phyloP scores from a whole-genome alignment of 2,888 invertebrate genomes.

The Acleris sparsana region DNA sequence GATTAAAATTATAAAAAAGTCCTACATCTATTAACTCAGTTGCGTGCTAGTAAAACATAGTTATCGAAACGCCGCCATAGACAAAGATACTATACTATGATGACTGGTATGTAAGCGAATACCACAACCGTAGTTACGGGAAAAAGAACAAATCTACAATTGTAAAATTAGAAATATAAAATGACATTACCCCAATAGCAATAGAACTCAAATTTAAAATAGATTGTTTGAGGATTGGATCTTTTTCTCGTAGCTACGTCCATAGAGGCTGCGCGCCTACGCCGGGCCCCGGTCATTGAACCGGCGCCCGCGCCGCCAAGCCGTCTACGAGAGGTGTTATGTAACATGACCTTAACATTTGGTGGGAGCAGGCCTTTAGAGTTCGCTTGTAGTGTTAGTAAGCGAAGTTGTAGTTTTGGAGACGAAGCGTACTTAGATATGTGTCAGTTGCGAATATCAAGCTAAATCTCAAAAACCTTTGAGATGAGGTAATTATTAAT shows the following conservation, averaged over 20 bases:
- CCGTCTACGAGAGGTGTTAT: slow-evolving; percentile 75
- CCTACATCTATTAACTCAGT: too few species aligned
- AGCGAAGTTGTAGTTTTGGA: neutral
- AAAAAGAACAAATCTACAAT: too few species aligned
- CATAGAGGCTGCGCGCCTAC: slow-evolving; percentile 69
- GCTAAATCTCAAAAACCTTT: too few species aligned
- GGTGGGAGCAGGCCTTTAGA: slow-evolving; percentile 47
- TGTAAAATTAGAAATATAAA: too few species aligned
- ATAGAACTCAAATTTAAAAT: too few species aligned
- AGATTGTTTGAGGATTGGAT: too few species aligned
- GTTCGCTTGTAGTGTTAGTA: slow-evolving; percentile 15
- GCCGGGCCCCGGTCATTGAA: slow-evolving; percentile 74
- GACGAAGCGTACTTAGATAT: too few species aligned
- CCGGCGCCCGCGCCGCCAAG: slow-evolving; percentile 75
- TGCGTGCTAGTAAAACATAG: too few species aligned
- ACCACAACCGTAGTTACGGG: slow-evolving; percentile 7
- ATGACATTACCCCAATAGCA: too few species aligned
- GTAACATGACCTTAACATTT: slow-evolving; percentile 80
- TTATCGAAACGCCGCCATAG: neutral
- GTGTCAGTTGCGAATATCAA: too few species aligned
- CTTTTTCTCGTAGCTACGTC: slow-evolving; percentile 39
- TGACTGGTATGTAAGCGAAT: slow-evolving; percentile 56
- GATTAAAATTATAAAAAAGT: too few species aligned
- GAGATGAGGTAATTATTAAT: too few species aligned
- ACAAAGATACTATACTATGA: neutral